Evolutionary conservation across 2,888 invertebrate genomes (phyloP), one percentile per base, ranked within the genome.

Genomic region (Barypeithes pellucidus): DNA sequence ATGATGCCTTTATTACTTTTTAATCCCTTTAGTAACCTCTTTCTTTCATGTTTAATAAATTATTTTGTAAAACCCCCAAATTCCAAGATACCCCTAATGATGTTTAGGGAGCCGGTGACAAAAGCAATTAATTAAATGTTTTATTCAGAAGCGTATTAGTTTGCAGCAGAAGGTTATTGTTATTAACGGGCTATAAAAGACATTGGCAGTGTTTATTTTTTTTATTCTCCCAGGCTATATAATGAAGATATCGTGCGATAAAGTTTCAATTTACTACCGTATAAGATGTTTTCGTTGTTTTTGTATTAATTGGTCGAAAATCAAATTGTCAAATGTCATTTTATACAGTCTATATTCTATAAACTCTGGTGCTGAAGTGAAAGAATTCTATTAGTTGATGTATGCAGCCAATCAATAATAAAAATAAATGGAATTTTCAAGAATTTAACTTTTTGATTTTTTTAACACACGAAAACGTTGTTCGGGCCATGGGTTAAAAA

Each of bases 1-100:
- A 33, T 57, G 54, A 33, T 57, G 54, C 33, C 54, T 57, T 57
- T 57, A 57, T 57, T 57, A 57, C 54, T 33, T 57, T 57, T 33
- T 33, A 57, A 57, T 33, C 33, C 33, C 33, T 57, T 57, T 57
- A 57, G 33, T 57, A 57, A 57, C 54, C 54, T 33, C 33, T 57
- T 57, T 57, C 54, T 57, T 33, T 57, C 33, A 33, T 29, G 33
- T 57, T 18, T 57, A 33, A 57, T 33, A 33, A 52, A 57, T 57
- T 57, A 33, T 57, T 33, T 16, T 33, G 33, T 57, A 36, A 57
- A 57, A 57, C 18, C 18, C 14, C 29, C 9, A 33, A 33, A 57
- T 57, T 57, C 33, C 33, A 57, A 33, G 54, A 57, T 57, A 33
- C 18, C 54, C 50, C 50, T 50, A 22, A 52, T 29, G 29, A 52